Base-by-base conservation (phyloP, 1,140 invertebrate species). In the Drosophila mojavensis region DNA sequence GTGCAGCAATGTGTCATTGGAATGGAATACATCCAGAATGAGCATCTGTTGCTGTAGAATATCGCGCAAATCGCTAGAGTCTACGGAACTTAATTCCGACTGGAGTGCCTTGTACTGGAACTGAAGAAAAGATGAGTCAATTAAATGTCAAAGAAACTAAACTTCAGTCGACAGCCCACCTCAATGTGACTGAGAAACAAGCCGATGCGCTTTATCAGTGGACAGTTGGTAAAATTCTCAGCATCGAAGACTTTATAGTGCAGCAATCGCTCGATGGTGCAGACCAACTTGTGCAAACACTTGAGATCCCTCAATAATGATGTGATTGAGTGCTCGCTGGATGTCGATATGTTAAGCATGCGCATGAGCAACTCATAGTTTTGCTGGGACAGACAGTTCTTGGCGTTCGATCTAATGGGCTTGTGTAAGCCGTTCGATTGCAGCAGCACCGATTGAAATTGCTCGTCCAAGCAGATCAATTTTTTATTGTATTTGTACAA, bases 281-380 rank as follows among this genome's bases (percentile, higher is more conserved):
- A 78, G 24, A 55, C 54, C n/a, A 91, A 17, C 10, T 75, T 89
- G 17, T 81, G 20, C 1, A 91, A 33, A 28, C 55, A 67, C 24
- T 54, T 69, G 0, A 91, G 62, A 15, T 91, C 86, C 26, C 70
- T 73, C 4, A 81, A 17, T 9, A 91, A 75, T 5, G 73, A 63
- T 5, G 45, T 28, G 4, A 51, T 47, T 0, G 59, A 43, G 10
- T 69, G 73, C 0, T 91, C 84, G 41, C 72, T 78, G 5, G 66
- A 54, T n/a, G 53, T 68, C 9, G 77, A 33, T 15, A 70, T 62
- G 56, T 91, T 91, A 0, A 91, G 45, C 17, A 63, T 59, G 6
- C 90, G 88, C 91, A 91, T 91, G 0, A 91, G 63, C 6, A 85
- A 59, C 24, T 91, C 91, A 60, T 91, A 91, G 30, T 83, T 91